Conservation (phyloP, 2,888 invertebrate species). For the Agrotis puta region DNA sequence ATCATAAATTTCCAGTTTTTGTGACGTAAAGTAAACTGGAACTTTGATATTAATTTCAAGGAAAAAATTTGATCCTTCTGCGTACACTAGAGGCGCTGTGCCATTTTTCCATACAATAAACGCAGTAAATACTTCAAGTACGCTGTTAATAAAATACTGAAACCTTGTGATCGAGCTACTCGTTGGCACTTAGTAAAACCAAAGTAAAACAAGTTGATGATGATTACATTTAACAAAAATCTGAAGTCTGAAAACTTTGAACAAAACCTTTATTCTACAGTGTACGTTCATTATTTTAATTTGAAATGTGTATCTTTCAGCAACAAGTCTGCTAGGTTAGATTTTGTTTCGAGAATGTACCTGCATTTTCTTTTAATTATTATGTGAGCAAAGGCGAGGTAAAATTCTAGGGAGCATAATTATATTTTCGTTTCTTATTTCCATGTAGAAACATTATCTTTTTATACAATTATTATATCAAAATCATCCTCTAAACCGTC, state of each 20-base stretch:
- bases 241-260: too few species aligned
- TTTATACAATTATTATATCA: background rate
- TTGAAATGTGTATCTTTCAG: slow-evolving; percentile 11
- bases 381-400: background rate
- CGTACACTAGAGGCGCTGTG: too few species aligned
- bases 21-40: too few species aligned
- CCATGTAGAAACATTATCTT: background rate
- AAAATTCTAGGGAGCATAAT: background rate
- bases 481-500: background rate
- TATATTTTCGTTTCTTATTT: background rate
- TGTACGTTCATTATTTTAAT: slow-evolving; percentile 22
- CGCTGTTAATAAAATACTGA: too few species aligned
- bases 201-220: background rate
- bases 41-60: too few species aligned
- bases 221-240: background rate
- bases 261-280: slow-evolving; percentile 1
- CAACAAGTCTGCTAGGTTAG: background rate
- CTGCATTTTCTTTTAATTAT: slow-evolving; percentile 7
- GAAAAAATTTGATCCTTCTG: too few species aligned
- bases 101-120: too few species aligned
- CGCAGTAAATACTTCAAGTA: too few species aligned
- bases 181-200: too few species aligned
- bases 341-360: slow-evolving; percentile 2
- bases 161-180: too few species aligned
- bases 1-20: too few species aligned